These are phyloP conservation scores for Papilio aristodemus DNA, from an alignment of 1,140 invertebrate genomes.

Conservation along the genomic window DNA sequence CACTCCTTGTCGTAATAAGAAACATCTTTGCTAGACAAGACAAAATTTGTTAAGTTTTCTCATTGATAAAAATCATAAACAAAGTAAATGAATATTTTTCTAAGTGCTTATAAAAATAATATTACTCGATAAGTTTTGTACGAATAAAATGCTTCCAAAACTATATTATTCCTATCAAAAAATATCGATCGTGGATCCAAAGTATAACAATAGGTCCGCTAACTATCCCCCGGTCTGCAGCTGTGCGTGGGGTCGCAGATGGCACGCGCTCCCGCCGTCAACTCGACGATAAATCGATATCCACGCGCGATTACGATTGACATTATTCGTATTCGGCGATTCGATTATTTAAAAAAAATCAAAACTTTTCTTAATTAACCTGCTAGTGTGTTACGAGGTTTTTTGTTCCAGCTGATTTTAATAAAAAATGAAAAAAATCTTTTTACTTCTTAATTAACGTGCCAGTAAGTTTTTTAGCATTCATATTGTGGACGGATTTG, in stretches of 20 bases:
- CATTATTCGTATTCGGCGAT: not conserved
- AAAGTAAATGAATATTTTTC: no score
- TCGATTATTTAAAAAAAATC: slow-evolving; percentile 18
- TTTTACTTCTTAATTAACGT: no score
- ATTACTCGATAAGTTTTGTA: not conserved
- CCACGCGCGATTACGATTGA: slow-evolving; percentile 28
- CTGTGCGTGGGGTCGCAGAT: slow-evolving; percentile 72
- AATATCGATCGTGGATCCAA: slow-evolving; percentile 31
- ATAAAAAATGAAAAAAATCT: no score
- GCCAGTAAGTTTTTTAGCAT: no score
- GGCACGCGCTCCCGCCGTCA: slow-evolving; percentile 56
- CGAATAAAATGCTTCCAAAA: not conserved
- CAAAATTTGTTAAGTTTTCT: not conserved
- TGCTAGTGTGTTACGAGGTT: no score
- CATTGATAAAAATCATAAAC: no score
- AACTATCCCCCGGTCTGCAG: slow-evolving; percentile 55
- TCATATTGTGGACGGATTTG: no score
- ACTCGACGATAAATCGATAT: slow-evolving; percentile 52
- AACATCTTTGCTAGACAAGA: no score
- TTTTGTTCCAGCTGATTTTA: no score
- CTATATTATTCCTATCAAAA: not conserved
- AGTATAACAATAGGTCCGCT: not conserved
- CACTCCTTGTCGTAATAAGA: no score
- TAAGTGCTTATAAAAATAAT: no score
- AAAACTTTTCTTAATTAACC: no score